phyloP scores from a whole-genome alignment of 2,113 vertebrate genomes.

The Passer domesticus region DNA sequence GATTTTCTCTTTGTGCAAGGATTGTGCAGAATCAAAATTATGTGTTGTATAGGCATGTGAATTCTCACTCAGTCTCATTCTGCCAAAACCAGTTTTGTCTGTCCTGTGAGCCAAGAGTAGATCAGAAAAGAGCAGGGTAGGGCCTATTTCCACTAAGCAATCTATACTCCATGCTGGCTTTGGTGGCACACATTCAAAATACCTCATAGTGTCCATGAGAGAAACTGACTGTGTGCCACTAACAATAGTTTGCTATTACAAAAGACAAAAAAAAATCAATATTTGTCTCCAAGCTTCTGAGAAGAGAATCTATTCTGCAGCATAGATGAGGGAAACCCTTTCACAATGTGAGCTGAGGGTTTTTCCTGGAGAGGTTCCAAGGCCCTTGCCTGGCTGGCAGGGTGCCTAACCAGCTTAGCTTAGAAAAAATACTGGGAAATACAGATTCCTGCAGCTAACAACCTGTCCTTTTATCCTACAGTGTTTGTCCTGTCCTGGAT shows the following conservation, averaged over 20 bases:
- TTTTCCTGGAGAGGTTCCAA: conserved; percentile 38
- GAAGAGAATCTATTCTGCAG: not conserved
- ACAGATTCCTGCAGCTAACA: not conserved
- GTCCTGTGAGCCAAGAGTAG: not conserved
- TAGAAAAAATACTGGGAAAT: not conserved
- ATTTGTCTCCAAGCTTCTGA: not conserved
- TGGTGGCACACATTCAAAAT: not conserved
- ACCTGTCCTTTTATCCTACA: not conserved
- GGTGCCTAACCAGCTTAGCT: not conserved
- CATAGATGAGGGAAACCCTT: conserved; percentile 17
- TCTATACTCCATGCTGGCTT: not conserved
- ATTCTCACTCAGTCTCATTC: not conserved
- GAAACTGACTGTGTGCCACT: not conserved
- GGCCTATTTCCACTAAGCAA: not conserved
- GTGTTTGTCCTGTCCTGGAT: not conserved
- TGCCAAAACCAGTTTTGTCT: not conserved
- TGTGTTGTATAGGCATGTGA: not conserved
- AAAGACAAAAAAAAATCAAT: not conserved
- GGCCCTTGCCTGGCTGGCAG: conserved; percentile 1
- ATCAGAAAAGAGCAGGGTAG: not conserved
- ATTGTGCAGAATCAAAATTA: not conserved
- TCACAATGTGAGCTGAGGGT: not conserved
- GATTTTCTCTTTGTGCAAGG: not conserved
- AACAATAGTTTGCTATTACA: not conserved
- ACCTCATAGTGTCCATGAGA: not conserved